These are phyloP conservation scores for Porphyrio hochstetteri DNA, from an alignment of 2,113 vertebrate genomes.

Conservation along the genomic window DNA sequence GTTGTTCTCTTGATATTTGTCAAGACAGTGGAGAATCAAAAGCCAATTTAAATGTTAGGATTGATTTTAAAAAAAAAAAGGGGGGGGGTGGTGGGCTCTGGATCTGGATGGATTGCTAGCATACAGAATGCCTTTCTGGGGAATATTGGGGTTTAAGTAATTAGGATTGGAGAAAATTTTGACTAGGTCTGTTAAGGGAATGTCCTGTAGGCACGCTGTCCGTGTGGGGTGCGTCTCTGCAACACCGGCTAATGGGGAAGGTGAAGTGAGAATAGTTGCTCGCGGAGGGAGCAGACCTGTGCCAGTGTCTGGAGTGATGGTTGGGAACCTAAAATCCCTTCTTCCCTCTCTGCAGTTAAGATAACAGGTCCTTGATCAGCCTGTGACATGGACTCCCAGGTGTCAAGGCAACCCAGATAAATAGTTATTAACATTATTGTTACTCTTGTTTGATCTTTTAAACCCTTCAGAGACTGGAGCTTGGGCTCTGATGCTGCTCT, in stretches of 20 bases:
- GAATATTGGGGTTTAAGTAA: neutral
- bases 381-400: neutral
- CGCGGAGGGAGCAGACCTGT: neutral
- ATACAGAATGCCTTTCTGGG: neutral
- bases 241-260: rapidly evolving
- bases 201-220: neutral
- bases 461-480: neutral
- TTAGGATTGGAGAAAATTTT: neutral
- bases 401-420: neutral
- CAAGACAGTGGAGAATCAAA: neutral
- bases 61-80: neutral
- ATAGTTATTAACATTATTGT: neutral
- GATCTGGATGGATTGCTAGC: neutral
- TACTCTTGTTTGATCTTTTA: neutral
- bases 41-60: neutral
- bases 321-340: neutral
- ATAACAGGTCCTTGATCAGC: neutral
- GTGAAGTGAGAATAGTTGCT: neutral
- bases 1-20: neutral
- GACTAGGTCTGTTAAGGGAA: neutral
- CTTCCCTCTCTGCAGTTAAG: neutral
- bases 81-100: too few species aligned
- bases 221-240: neutral
- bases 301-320: rapidly evolving
- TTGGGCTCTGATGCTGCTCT: neutral